These are phyloP conservation scores for Synanthedon myopaeformis DNA, from an alignment of 2,888 invertebrate species.

Conservation along the genomic window DNA sequence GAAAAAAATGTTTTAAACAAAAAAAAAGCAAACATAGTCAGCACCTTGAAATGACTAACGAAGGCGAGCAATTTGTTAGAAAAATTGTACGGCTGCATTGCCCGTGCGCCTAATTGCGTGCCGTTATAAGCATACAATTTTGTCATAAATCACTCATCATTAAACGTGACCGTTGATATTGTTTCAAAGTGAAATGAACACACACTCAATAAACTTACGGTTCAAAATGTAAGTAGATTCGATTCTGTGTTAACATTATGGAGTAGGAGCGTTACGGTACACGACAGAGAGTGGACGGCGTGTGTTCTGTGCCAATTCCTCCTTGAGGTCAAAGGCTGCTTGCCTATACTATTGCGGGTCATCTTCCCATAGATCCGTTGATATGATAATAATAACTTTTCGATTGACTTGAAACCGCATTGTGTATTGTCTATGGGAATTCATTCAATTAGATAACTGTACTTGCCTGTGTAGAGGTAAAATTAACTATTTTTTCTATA, in stretches of 20 bases:
- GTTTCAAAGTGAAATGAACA: background rate
- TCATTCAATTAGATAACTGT: too few relatives aligned
- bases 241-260: slow-evolving; percentile 7
- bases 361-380: background rate
- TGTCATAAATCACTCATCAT: slow-evolving; percentile 16
- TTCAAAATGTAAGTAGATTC: background rate
- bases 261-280: slow-evolving; percentile 24
- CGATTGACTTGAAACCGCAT: background rate
- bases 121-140: slow-evolving; percentile 11
- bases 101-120: slow-evolving; percentile 15
- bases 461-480: too few relatives aligned
- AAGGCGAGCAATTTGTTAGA: slow-evolving; percentile 6
- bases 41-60: background rate
- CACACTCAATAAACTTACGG: background rate
- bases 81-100: slow-evolving; percentile 7
- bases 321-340: background rate
- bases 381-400: background rate
- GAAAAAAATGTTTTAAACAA: too few relatives aligned
- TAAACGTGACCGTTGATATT: slow-evolving; percentile 2
- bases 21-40: background rate
- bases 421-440: background rate
- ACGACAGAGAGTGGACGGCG: slow-evolving; percentile 17
- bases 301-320: slow-evolving; percentile 4
- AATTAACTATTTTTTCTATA: too few relatives aligned
- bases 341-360: background rate